A percentile compares a stretch with the other conserved stretches of the same genome.
Conservation (phyloP, 92 coral and sea anemone genomes). For the Parazoanthus swiftii region DNA sequence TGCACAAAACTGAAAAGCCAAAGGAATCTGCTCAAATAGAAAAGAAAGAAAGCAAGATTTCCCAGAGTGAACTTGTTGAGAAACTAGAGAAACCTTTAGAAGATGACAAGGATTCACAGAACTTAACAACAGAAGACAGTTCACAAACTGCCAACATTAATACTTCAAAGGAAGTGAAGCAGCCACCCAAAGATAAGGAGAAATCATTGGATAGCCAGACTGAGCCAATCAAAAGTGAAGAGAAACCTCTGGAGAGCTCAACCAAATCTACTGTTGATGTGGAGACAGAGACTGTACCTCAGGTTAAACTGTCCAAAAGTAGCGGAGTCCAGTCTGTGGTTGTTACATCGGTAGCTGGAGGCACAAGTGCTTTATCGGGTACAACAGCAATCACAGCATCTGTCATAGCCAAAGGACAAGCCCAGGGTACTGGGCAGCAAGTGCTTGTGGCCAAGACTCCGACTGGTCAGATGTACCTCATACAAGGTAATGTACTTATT, state of each 20-base stretch:
- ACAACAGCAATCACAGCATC: slow-evolving; percentile 81
- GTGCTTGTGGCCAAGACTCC: slow-evolving; percentile 90
- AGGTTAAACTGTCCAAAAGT: slow-evolving; percentile 7
- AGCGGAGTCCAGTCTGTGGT: slow-evolving; percentile 32
- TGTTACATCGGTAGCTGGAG: slow-evolving; percentile 41
- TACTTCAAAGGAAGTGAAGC: background rate
- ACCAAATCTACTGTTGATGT: background rate
- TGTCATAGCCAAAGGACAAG: slow-evolving; percentile 87
- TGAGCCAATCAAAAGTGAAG: background rate
- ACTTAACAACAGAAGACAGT: background rate
- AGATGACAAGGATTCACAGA: background rate
- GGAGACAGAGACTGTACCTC: background rate
- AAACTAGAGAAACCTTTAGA: background rate
- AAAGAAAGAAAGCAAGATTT: background rate
- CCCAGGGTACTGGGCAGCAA: slow-evolving; percentile 78
- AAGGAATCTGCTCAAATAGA: background rate
- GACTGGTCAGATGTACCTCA: slow-evolving; percentile 85
- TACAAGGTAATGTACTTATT: slow-evolving; percentile 82
- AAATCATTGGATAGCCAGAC: background rate
- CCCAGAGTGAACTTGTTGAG: background rate
- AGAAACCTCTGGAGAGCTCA: background rate
- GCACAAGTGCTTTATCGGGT: slow-evolving; percentile 33
- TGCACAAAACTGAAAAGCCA: background rate
- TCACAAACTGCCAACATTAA: background rate
- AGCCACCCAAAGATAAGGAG: background rate